Evolutionary conservation across 1,140 invertebrate species (phyloP).

Genomic region (Apis dorsata): DNA sequence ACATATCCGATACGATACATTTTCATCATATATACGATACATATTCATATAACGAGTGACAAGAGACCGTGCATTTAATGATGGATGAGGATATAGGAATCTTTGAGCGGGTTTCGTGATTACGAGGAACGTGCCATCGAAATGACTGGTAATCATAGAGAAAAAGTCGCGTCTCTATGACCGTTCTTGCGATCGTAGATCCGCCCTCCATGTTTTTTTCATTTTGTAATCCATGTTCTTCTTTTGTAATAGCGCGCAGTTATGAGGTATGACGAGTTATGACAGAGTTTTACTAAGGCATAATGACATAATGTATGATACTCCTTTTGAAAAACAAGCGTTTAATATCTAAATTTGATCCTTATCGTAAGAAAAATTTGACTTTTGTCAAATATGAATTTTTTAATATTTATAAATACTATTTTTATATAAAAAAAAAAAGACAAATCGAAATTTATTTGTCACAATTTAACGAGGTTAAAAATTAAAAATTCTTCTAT

Average conservation of each 20-base stretch:
- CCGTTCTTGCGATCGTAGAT: neutral
- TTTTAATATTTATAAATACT: too few species aligned
- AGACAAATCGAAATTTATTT: too few species aligned
- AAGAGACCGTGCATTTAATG: neutral
- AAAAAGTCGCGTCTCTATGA: conserved; percentile 27
- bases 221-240: conserved; percentile 17
- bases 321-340: too few species aligned
- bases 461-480: too few species aligned
- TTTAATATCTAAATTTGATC: too few species aligned
- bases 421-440: too few species aligned
- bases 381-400: too few species aligned
- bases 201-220: neutral
- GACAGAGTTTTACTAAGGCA: neutral
- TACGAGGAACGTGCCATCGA: neutral
- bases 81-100: conserved; percentile 10
- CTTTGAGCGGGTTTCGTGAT: conserved; percentile 8
- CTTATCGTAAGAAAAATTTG: too few species aligned
- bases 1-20: neutral
- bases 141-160: conserved; percentile 35
- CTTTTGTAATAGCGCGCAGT: neutral
- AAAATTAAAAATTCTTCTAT: too few species aligned
- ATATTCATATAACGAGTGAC: neutral
- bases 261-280: neutral
- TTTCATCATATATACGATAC: too few species aligned
- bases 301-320: too few species aligned